Percentiles rank a stretch among this genome's conserved stretches.
phyloP scores from a whole-genome alignment of 2,113 vertebrate species.

The Physeter macrocephalus region DNA sequence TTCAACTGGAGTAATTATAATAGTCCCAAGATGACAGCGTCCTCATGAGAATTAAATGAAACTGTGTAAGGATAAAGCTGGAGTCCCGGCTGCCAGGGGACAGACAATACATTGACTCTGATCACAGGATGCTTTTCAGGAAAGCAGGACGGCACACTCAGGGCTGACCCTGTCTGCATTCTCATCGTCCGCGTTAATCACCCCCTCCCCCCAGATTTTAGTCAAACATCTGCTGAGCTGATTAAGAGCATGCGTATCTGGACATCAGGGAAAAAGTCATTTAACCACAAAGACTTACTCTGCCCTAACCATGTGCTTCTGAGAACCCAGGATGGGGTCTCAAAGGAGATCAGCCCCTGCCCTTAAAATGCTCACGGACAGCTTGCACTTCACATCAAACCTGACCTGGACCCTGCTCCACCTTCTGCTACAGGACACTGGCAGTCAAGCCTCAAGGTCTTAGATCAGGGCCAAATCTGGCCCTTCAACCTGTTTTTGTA shows the following conservation, averaged over 20 bases:
- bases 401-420: background rate
- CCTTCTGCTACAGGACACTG: background rate
- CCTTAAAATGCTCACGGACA: accelerated
- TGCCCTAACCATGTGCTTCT: background rate
- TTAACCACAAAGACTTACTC: too few relatives aligned
- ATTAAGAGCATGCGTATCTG: background rate
- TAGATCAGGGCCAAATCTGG: background rate
- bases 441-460: background rate
- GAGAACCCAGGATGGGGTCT: background rate
- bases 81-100: accelerated
- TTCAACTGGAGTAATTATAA: background rate
- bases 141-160: accelerated
- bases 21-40: accelerated
- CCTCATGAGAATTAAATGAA: accelerated
- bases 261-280: background rate
- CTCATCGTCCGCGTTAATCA: accelerated
- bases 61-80: background rate
- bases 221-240: background rate
- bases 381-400: background rate
- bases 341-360: background rate
- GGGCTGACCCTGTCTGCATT: background rate
- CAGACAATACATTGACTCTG: accelerated
- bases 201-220: background rate
- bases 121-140: background rate
- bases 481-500: background rate